A percentile compares a stretch with the other conserved stretches of the same genome.
Evolutionary conservation across 2,113 vertebrate species (phyloP).

Genomic region (Psittacula cyanocephala): DNA sequence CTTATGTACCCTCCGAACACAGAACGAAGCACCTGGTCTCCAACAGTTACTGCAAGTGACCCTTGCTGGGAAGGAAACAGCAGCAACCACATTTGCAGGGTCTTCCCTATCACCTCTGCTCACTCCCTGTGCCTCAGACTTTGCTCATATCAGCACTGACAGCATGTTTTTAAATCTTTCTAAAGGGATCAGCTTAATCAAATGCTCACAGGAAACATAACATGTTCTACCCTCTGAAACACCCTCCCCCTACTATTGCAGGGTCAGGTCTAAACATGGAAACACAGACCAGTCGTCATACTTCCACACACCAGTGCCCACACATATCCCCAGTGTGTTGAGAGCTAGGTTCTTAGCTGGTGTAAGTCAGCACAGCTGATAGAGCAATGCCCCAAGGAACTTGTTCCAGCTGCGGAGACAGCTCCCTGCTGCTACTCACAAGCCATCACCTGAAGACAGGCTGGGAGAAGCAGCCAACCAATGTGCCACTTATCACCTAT

Average conservation of each 20-base stretch:
- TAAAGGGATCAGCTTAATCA: background rate
- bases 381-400: background rate
- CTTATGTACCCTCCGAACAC: background rate
- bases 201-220: background rate
- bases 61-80: background rate
- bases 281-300: background rate
- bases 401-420: background rate
- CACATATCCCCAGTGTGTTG: accelerated
- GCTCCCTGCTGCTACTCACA: background rate
- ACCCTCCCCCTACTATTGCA: background rate
- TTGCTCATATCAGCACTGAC: background rate
- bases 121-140: background rate
- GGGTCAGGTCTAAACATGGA: background rate
- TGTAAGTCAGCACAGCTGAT: background rate
- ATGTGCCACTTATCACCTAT: accelerated
- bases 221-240: background rate
- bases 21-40: background rate
- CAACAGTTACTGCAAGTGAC: background rate
- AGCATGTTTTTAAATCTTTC: background rate
- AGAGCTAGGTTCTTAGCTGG: background rate
- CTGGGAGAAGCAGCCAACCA: background rate
- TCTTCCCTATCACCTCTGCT: background rate
- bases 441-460: background rate
- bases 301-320: background rate
- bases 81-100: background rate